phyloP scores from a whole-genome alignment of 2,113 vertebrate genomes.

The Beaufortia kweichowensis region DNA sequence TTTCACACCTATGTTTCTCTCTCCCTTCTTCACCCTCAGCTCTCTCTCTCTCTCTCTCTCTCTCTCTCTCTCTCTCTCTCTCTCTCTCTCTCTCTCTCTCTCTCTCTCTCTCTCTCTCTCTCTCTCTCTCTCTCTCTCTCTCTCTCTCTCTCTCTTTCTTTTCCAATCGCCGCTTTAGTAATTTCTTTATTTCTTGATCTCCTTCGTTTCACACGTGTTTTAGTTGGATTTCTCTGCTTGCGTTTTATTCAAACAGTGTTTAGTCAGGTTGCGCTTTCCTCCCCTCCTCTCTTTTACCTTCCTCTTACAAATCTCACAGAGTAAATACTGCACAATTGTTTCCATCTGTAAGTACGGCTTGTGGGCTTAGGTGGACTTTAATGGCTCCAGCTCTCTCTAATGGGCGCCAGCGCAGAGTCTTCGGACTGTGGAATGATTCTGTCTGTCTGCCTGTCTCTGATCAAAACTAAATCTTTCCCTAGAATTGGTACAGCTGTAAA shows the following conservation, averaged over 20 bases:
- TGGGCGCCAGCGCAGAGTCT: conserved; percentile 5
- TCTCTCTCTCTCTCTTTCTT: background rate
- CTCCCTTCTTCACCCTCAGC: too few species aligned
- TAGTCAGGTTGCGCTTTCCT: conserved; percentile 13
- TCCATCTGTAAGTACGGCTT: conserved; percentile 60
- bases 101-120: background rate
- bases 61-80: conserved; percentile 43
- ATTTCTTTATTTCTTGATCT: conserved; percentile 64
- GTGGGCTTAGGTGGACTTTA: conserved; percentile 60
- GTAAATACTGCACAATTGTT: conserved; percentile 55
- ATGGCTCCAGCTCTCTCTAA: conserved; percentile 34
- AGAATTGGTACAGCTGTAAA: background rate
- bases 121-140: background rate
- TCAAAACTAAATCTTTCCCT: background rate
- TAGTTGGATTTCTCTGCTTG: conserved; percentile 58
- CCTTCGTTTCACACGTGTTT: conserved; percentile 66
- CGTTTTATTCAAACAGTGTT: conserved; percentile 37
- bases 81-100: background rate
- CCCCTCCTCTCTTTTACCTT: conserved; percentile 46
- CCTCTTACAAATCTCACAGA: conserved; percentile 46
- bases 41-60: too few species aligned
- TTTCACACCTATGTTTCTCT: too few species aligned
- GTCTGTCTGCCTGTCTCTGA: conserved; percentile 19
- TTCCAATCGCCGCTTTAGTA: conserved; percentile 43
- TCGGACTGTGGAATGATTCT: conserved; percentile 8